phyloP scores from a whole-genome alignment of 2,888 invertebrate species.

The Papilio elwesi region DNA sequence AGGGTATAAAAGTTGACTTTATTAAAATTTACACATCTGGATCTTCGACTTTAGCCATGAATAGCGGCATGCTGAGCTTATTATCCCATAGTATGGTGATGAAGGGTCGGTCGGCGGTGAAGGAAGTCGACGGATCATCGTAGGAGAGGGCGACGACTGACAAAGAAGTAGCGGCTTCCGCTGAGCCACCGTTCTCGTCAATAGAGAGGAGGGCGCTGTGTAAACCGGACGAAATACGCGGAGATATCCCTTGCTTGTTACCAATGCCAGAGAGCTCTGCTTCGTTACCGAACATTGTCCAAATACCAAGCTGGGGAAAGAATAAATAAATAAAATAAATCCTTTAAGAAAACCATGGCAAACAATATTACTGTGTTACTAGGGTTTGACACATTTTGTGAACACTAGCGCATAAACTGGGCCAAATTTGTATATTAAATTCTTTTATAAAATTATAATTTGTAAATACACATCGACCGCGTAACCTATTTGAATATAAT shows the following conservation, averaged over 20 bases:
- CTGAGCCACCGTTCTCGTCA: conserved; percentile 80
- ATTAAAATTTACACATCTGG: conserved; percentile 52
- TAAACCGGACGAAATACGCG: conserved; percentile 71
- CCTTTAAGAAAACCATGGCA: no score
- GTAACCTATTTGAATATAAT: no score
- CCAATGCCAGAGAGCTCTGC: conserved; percentile 70
- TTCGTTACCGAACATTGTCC: conserved; percentile 65
- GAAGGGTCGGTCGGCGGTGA: conserved; percentile 79
- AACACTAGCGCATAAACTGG: no score
- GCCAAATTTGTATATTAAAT: no score
- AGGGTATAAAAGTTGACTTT: conserved; percentile 17
- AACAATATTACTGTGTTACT: no score
- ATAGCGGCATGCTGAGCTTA: conserved; percentile 71
- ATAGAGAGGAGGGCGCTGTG: conserved; percentile 81
- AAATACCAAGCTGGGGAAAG: conserved; percentile 71
- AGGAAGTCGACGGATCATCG: conserved; percentile 61
- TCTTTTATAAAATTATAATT: no score
- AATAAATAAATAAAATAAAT: conserved; percentile 11
- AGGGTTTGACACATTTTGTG: no score
- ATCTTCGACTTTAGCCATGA: conserved; percentile 78
- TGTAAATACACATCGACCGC: no score
- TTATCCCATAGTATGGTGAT: conserved; percentile 78
- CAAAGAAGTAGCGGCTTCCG: conserved; percentile 74
- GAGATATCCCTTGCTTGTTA: conserved; percentile 53
- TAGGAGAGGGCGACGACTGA: conserved; percentile 78